A percentile compares a stretch with the other conserved stretches of the same genome.
These are phyloP conservation scores for Jaculus jaculus DNA, from an alignment of 2,113 vertebrate genomes.

Conservation along the genomic window DNA sequence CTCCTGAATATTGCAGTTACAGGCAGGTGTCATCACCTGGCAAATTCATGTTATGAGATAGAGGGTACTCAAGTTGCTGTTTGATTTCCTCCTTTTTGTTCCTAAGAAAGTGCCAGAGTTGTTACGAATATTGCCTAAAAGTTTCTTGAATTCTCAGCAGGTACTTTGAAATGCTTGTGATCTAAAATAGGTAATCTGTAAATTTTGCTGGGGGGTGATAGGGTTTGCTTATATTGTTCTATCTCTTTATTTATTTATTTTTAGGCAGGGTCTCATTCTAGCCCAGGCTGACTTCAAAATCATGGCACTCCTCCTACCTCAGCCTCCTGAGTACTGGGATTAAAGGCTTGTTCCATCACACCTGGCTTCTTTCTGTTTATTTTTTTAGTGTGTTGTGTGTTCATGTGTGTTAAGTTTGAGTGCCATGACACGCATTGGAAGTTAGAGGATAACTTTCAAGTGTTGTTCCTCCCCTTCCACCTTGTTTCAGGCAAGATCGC, in stretches of 20 bases:
- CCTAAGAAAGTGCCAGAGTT: slow-evolving; percentile 38
- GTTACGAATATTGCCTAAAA: background rate
- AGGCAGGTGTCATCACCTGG: background rate
- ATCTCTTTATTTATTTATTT: no score
- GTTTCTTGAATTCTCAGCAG: slow-evolving; percentile 51
- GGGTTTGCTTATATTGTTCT: background rate
- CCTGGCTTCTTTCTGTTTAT: background rate
- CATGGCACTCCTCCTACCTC: no score
- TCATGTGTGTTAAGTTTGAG: no score
- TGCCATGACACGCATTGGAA: no score
- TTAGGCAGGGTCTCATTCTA: no score
- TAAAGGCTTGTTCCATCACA: no score
- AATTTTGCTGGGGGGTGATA: background rate
- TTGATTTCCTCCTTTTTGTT: slow-evolving; percentile 48
- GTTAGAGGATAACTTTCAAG: no score
- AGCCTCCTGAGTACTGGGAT: no score
- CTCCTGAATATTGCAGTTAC: background rate
- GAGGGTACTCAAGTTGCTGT: background rate
- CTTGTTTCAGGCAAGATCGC: no score
- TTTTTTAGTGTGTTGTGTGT: background rate
- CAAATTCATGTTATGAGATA: background rate
- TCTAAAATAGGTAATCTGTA: background rate
- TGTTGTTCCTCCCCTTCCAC: no score
- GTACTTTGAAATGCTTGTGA: slow-evolving; percentile 22
- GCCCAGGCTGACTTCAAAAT: no score